phyloP scores from a whole-genome alignment of 2,888 invertebrate species.

The Apodemia duryi region DNA sequence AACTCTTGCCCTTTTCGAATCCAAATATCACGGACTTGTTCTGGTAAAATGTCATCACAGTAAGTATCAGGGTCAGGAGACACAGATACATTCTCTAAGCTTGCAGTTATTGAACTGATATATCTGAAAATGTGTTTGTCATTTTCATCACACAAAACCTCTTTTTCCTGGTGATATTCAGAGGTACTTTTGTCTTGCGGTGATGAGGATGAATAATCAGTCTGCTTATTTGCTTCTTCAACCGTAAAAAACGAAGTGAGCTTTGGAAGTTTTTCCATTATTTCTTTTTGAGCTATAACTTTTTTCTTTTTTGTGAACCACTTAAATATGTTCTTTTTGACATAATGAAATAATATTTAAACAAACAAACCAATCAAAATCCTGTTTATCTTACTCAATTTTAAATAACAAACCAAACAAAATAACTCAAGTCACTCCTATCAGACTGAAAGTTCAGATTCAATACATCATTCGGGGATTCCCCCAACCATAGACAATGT shows the following conservation, averaged over 20 bases:
- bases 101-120: background rate
- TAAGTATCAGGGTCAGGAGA: background rate
- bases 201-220: slow-evolving; percentile 22
- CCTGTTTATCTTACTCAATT: slow-evolving; percentile 14
- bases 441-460: background rate
- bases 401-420: background rate
- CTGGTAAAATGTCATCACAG: background rate
- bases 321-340: slow-evolving; percentile 21
- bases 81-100: background rate
- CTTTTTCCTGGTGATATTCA: slow-evolving; percentile 2
- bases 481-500: slow-evolving; percentile 5
- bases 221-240: slow-evolving; percentile 23
- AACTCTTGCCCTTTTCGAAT: slow-evolving; percentile 30
- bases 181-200: slow-evolving; percentile 19
- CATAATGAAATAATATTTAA: too few species aligned
- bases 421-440: background rate
- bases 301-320: slow-evolving; percentile 29
- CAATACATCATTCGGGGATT: slow-evolving; percentile 2
- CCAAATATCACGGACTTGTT: slow-evolving; percentile 25
- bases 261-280: slow-evolving; percentile 12
- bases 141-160: background rate
- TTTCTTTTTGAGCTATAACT: slow-evolving; percentile 27
- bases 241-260: slow-evolving; percentile 28
- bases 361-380: too few species aligned
- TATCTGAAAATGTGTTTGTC: slow-evolving; percentile 12